These are phyloP conservation scores for Mactromeris polynyma DNA, from an alignment of 2,888 invertebrate species.

Conservation along the genomic window DNA sequence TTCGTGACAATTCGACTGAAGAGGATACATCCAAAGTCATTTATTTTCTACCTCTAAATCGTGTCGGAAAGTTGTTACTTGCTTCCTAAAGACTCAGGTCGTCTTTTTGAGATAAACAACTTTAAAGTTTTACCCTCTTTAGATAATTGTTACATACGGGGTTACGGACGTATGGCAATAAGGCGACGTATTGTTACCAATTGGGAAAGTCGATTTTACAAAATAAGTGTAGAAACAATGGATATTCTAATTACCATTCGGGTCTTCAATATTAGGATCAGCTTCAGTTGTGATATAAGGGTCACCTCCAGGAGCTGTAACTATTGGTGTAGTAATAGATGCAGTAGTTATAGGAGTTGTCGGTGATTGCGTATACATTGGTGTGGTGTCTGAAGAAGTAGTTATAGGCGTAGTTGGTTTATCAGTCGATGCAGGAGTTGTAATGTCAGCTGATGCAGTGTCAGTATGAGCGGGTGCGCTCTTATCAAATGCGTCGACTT, in stretches of 20 bases:
- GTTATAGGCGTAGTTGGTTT: slow-evolving; percentile 27
- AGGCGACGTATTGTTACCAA: too few species aligned
- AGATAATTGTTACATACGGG: too few species aligned
- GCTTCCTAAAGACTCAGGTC: too few species aligned
- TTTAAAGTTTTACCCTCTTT: too few species aligned
- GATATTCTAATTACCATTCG: neutral
- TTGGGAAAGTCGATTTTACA: too few species aligned
- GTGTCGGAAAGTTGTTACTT: too few species aligned
- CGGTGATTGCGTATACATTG: slow-evolving; percentile 19
- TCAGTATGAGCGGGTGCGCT: neutral
- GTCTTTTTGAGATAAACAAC: too few species aligned
- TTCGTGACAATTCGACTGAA: too few species aligned
- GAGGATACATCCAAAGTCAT: too few species aligned
- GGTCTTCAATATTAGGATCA: neutral
- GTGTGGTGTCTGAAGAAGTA: slow-evolving; percentile 27
- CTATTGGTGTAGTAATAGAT: slow-evolving; percentile 29
- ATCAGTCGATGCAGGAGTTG: slow-evolving; percentile 15
- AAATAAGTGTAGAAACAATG: too few species aligned
- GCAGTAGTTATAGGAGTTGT: slow-evolving; percentile 28
- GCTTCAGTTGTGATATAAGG: slow-evolving; percentile 14
- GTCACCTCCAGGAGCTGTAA: slow-evolving; percentile 34
- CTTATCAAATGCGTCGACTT: neutral
- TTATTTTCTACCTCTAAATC: too few species aligned
- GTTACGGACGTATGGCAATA: too few species aligned
- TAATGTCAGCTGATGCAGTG: neutral